phyloP scores from a whole-genome alignment of 2,888 invertebrate species.

The Smittia sp. region DNA sequence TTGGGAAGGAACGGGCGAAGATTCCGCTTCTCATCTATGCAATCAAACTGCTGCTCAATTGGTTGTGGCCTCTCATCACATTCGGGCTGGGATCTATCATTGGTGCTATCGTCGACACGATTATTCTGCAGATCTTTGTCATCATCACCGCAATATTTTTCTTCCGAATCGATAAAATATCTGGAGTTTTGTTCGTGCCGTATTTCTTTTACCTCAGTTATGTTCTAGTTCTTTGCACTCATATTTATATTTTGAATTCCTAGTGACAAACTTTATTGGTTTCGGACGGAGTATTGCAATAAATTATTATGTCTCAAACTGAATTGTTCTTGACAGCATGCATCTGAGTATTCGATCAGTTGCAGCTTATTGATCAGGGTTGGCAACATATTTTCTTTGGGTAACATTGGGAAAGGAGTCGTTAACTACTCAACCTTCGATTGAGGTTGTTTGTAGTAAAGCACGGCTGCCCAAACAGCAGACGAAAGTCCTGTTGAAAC shows the following conservation, averaged over 20 bases:
- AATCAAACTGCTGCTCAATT: neutral
- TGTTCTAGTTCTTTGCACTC: neutral
- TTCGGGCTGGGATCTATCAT: neutral
- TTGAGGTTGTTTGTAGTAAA: constrained; percentile 61
- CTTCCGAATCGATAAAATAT: neutral
- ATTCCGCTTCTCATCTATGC: constrained; percentile 1
- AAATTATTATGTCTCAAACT: too few relatives aligned
- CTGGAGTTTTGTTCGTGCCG: neutral
- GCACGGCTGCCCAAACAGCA: constrained; percentile 67
- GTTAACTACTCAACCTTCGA: constrained; percentile 47
- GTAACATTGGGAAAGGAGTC: too few relatives aligned
- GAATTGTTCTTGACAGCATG: too few relatives aligned
- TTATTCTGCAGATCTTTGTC: neutral
- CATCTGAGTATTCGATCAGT: too few relatives aligned
- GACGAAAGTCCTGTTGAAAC: constrained; percentile 69
- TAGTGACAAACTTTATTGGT: neutral
- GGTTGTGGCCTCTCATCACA: neutral
- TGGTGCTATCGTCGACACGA: constrained; percentile 1
- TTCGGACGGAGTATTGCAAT: neutral
- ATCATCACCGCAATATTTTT: neutral
- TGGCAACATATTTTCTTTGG: too few relatives aligned
- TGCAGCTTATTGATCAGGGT: too few relatives aligned
- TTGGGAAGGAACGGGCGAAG: neutral
- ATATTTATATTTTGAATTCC: constrained; percentile 12
- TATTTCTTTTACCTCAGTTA: neutral